These are phyloP conservation scores for Heliornis fulica DNA, from an alignment of 2,113 vertebrate species.

Conservation along the genomic window DNA sequence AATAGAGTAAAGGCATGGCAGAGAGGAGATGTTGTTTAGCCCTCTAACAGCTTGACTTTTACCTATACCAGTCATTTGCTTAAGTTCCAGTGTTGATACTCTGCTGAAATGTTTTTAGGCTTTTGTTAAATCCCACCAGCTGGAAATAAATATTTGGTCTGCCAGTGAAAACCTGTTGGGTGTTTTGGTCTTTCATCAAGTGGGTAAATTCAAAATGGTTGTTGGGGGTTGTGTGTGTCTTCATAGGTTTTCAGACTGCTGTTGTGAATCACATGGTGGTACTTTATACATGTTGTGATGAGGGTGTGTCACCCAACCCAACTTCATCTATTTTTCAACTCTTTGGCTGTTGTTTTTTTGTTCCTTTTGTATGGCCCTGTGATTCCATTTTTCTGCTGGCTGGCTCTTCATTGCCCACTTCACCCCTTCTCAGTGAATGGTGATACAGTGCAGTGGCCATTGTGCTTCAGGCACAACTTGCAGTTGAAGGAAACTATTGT, in stretches of 20 bases:
- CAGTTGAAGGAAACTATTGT: not conserved
- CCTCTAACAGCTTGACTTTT: not conserved
- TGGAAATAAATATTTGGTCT: not conserved
- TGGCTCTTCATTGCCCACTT: not conserved
- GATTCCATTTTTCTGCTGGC: not conserved
- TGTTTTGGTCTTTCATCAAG: not conserved
- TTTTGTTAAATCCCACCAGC: not conserved
- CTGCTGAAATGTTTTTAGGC: not conserved
- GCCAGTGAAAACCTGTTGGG: not conserved
- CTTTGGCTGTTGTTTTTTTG: not conserved
- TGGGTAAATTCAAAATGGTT: not conserved
- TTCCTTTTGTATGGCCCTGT: not conserved
- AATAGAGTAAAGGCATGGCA: not conserved
- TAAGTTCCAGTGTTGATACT: not conserved
- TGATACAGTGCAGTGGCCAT: not conserved
- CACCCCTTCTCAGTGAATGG: not conserved
- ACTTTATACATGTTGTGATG: not conserved
- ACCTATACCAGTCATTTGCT: not conserved
- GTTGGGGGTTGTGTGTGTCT: not conserved
- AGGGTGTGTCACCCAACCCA: not conserved
- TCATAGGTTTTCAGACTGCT: not conserved
- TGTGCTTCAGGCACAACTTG: not conserved
- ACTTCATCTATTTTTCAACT: not conserved
- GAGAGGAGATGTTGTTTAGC: not conserved
- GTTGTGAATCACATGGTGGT: not conserved